A percentile compares a stretch with the other conserved stretches of the same genome.
phyloP scores from a whole-genome alignment of 2,888 invertebrate species.

The Doris montereyensis region DNA sequence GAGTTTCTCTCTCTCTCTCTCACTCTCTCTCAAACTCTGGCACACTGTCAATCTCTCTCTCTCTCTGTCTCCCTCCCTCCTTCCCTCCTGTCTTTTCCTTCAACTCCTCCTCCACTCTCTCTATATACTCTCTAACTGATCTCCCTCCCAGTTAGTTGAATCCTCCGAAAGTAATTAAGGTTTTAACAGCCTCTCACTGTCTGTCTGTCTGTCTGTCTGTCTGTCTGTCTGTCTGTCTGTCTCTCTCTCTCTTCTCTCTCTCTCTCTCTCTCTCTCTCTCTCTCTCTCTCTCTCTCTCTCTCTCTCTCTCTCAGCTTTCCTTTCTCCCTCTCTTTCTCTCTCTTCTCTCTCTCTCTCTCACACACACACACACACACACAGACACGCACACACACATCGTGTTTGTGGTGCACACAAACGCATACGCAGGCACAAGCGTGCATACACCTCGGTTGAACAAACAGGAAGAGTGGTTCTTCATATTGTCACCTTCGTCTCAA shows the following conservation, averaged over 20 bases:
- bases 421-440: too few relatives aligned
- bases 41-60: background rate
- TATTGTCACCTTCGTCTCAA: too few relatives aligned
- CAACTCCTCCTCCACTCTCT: too few relatives aligned
- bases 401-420: too few relatives aligned
- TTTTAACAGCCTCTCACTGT: background rate
- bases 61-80: too few relatives aligned
- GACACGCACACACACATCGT: too few relatives aligned
- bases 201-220: conserved; percentile 6
- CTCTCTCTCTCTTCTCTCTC: conserved; percentile 13
- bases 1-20: too few relatives aligned
- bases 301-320: background rate
- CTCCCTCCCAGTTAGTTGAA: background rate
- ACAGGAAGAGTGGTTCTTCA: too few relatives aligned
- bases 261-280: conserved; percentile 33
- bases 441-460: too few relatives aligned
- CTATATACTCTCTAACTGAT: background rate
- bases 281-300: conserved; percentile 6
- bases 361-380: too few relatives aligned
- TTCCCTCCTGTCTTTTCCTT: too few relatives aligned
- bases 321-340: background rate
- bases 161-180: background rate
- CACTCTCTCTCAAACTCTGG: too few relatives aligned
- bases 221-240: conserved; percentile 22
- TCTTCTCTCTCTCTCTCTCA: background rate